phyloP scores from a whole-genome alignment of 2,888 invertebrate species.

The Lathronympha strigana region DNA sequence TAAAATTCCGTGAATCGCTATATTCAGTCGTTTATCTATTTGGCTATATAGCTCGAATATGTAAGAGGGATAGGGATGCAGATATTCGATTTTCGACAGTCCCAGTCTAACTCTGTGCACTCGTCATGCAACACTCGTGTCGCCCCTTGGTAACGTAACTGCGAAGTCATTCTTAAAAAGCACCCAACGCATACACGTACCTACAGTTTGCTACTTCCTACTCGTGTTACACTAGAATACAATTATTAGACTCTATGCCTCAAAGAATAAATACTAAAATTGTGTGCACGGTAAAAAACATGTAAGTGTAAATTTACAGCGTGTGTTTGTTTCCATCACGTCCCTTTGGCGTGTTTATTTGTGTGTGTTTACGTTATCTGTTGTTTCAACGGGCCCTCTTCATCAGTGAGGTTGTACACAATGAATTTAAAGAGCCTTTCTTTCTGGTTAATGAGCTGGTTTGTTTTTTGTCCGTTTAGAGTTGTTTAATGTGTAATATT shows the following conservation, averaged over 20 bases:
- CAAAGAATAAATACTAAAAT: conserved; percentile 3
- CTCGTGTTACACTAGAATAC: background rate
- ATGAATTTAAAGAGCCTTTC: conserved; percentile 18
- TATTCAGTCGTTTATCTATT: too few species aligned
- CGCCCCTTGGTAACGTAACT: conserved; percentile 46
- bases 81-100: too few species aligned
- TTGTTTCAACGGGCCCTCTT: conserved; percentile 52
- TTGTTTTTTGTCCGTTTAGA: too few species aligned
- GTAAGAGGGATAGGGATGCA: too few species aligned
- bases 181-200: conserved; percentile 3
- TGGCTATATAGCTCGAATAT: too few species aligned
- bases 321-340: conserved; percentile 53
- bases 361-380: conserved; percentile 51
- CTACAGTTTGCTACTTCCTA: conserved; percentile 13
- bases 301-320: conserved; percentile 26
- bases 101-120: background rate
- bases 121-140: conserved; percentile 10
- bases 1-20: too few species aligned
- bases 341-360: conserved; percentile 55
- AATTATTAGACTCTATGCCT: background rate
- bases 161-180: conserved; percentile 48
- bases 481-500: too few species aligned
- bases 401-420: conserved; percentile 40
- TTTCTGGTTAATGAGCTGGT: conserved; percentile 18
- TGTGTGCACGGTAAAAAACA: conserved; percentile 10